Conservation (phyloP, 1,140 invertebrate species). For the Pemphigus obesinymphae region DNA sequence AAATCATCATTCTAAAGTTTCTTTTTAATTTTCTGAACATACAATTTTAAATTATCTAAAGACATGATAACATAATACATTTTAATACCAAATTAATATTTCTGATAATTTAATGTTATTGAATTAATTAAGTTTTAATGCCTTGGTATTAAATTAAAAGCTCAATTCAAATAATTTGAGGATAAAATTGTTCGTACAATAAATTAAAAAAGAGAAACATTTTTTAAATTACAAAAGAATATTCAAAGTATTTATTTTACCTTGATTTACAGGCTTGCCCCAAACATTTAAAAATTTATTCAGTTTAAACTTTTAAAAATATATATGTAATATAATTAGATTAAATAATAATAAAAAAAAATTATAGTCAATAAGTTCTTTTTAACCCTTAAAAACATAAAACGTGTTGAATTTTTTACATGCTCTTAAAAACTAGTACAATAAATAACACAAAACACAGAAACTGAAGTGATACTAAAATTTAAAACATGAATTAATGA, state of each 20-base stretch:
- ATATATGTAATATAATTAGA: background rate
- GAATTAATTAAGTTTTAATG: background rate
- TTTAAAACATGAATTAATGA: conserved; percentile 23
- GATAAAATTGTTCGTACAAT: background rate
- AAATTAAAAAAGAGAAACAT: background rate
- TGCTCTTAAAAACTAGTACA: conserved; percentile 26
- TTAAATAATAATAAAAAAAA: background rate
- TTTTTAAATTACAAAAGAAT: conserved; percentile 8
- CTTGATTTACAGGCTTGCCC: background rate
- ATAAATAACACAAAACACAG: conserved; percentile 34
- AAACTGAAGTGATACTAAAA: conserved; percentile 13
- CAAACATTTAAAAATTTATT: conserved; percentile 15
- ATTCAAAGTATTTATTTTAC: conserved; percentile 18
- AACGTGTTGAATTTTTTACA: conserved; percentile 27
- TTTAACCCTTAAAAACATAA: conserved; percentile 4
- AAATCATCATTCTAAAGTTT: too few relatives aligned
- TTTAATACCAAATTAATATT: too few relatives aligned
- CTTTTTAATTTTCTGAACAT: too few relatives aligned
- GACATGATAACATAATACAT: too few relatives aligned
- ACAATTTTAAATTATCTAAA: too few relatives aligned
- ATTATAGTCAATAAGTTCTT: background rate
- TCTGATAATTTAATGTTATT: background rate
- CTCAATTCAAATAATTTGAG: background rate
- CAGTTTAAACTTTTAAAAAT: background rate
- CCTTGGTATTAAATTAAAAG: too few relatives aligned